Evolutionary conservation across 2,113 vertebrate genomes (phyloP).

Genomic region (Brachypteracias leptosomus): DNA sequence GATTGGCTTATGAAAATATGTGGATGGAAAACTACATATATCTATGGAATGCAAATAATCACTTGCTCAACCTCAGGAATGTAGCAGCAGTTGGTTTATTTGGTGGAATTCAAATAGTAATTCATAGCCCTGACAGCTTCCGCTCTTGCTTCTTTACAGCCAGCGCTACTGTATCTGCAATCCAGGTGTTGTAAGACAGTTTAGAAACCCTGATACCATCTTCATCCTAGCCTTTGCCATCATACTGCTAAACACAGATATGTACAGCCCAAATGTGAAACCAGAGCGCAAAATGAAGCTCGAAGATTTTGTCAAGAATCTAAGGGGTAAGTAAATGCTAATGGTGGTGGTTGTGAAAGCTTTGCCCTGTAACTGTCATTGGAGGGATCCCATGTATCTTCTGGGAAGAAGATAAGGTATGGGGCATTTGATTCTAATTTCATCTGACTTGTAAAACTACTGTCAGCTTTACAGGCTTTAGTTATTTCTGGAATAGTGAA

Average conservation of each 20-base stretch:
- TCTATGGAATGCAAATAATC: background rate
- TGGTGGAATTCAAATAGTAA: background rate
- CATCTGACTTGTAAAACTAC: background rate
- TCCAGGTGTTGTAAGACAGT: conserved; percentile 93
- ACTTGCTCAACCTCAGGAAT: background rate
- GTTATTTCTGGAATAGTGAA: background rate
- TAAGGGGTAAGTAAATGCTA: conserved; percentile 80
- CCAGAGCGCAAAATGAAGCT: conserved; percentile 98
- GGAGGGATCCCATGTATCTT: background rate
- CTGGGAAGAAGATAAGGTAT: background rate
- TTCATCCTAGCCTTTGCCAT: conserved; percentile 98
- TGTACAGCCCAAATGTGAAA: conserved; percentile 99
- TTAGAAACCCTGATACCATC: conserved; percentile 97
- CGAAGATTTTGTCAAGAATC: conserved; percentile 97
- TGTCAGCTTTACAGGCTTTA: background rate
- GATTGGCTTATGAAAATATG: background rate
- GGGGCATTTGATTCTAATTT: background rate
- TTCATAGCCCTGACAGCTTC: background rate
- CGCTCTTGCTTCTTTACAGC: conserved; percentile 67
- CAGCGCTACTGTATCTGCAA: conserved; percentile 99
- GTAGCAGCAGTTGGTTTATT: background rate
- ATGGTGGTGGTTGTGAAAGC: background rate
- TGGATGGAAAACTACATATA: background rate
- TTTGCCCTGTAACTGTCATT: background rate
- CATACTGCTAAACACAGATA: conserved; percentile 98